Conservation (phyloP, 1,140 invertebrate genomes). For the Heliconius congener region DNA sequence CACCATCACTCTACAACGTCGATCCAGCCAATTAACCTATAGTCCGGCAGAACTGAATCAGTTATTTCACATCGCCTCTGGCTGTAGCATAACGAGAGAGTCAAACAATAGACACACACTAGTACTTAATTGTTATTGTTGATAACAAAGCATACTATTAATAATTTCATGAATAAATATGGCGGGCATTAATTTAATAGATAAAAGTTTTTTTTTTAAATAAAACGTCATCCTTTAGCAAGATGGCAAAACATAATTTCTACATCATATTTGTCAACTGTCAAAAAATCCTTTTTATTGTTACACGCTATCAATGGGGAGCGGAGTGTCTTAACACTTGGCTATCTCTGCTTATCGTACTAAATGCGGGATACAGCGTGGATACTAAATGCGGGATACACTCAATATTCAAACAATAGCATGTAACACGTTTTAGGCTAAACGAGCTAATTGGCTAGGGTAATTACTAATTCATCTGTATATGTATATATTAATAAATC, state of each 20-base stretch:
- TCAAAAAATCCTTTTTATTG: too few relatives aligned
- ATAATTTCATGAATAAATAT: neutral
- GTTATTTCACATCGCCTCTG: conserved; percentile 30
- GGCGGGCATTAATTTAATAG: neutral
- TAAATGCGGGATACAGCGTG: too few relatives aligned
- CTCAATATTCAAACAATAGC: neutral
- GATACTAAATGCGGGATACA: too few relatives aligned
- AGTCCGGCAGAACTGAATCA: conserved; percentile 31
- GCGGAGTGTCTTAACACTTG: too few relatives aligned
- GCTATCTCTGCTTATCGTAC: too few relatives aligned
- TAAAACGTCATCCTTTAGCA: too few relatives aligned
- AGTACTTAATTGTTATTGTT: conserved; percentile 3
- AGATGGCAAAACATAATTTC: too few relatives aligned
- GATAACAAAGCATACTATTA: conserved; percentile 12
- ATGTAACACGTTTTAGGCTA: neutral
- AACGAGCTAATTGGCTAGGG: neutral
- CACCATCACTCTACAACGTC: conserved; percentile 18
- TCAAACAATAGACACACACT: conserved; percentile 24
- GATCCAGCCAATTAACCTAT: conserved; percentile 33
- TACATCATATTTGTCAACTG: too few relatives aligned
- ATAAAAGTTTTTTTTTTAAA: too few relatives aligned
- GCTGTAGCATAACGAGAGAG: conserved; percentile 29
- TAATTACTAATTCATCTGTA: neutral
- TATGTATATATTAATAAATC: neutral
- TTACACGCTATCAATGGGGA: too few relatives aligned